Conservation (phyloP, 2,797 vertebrate species). For the Sebastes alutus region DNA sequence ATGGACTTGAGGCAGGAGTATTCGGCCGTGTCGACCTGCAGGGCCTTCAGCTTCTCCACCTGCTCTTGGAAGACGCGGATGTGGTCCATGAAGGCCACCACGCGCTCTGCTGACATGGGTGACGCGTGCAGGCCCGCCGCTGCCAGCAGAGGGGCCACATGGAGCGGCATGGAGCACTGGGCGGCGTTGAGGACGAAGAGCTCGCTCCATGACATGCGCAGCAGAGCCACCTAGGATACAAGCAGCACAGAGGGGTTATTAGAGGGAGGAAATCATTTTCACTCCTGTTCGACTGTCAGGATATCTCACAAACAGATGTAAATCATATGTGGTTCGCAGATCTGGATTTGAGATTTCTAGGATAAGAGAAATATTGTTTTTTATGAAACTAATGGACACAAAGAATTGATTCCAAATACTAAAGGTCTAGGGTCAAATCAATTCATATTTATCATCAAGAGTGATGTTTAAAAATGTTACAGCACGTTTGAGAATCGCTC, state of each 20-base stretch:
- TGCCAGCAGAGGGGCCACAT: slow-evolving; percentile 87
- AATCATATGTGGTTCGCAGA: neutral
- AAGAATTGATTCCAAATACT: neutral
- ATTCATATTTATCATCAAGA: neutral
- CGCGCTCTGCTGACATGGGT: slow-evolving; percentile 88
- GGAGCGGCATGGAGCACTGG: slow-evolving; percentile 89
- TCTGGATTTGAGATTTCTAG: neutral
- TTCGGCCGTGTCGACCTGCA: slow-evolving; percentile 89
- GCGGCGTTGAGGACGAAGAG: slow-evolving; percentile 90
- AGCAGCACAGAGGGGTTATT: neutral
- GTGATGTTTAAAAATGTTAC: neutral
- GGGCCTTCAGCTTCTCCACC: slow-evolving; percentile 90
- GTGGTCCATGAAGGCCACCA: slow-evolving; percentile 93
- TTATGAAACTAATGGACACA: neutral
- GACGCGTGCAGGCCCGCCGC: slow-evolving; percentile 89
- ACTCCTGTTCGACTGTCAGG: neutral
- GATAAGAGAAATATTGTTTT: neutral
- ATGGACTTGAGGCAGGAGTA: slow-evolving; percentile 91
- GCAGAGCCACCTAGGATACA: slow-evolving; percentile 81
- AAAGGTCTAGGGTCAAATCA: neutral
- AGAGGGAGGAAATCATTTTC: neutral
- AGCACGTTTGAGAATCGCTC: neutral
- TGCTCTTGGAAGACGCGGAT: slow-evolving; percentile 91
- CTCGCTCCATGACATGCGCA: slow-evolving; percentile 91
- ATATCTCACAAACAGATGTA: neutral